phyloP scores from a whole-genome alignment of 2,113 vertebrate species.

The Aphelocoma coerulescens region DNA sequence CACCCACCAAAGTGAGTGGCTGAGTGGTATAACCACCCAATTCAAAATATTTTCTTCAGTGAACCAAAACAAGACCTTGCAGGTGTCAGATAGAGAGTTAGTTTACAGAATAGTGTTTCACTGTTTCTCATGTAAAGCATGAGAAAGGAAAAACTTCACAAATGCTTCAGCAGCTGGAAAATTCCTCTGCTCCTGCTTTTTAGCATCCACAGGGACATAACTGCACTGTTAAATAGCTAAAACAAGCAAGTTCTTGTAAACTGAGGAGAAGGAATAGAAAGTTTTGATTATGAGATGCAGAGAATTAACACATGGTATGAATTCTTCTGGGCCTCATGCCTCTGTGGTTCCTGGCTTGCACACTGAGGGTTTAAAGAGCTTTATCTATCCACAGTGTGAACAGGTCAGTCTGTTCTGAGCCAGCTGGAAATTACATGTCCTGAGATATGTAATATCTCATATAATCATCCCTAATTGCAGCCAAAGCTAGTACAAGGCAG shows the following conservation, averaged over 20 bases:
- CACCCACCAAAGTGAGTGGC: too few relatives aligned
- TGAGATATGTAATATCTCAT: not conserved
- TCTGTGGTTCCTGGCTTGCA: not conserved
- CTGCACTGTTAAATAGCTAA: not conserved
- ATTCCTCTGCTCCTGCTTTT: too few relatives aligned
- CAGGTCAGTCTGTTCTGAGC: not conserved
- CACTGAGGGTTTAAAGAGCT: not conserved
- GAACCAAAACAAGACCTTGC: too few relatives aligned
- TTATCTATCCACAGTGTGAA: not conserved
- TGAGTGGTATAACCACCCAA: too few relatives aligned
- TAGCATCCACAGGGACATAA: not conserved
- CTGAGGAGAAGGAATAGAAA: not conserved
- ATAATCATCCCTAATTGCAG: not conserved
- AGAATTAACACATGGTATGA: not conserved
- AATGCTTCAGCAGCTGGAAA: too few relatives aligned
- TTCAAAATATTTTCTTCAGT: too few relatives aligned
- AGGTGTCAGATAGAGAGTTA: too few relatives aligned
- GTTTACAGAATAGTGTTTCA: too few relatives aligned
- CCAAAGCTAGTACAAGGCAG: not conserved
- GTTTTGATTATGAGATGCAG: not conserved
- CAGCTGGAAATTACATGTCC: not conserved
- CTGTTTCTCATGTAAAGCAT: too few relatives aligned
- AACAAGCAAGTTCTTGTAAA: not conserved
- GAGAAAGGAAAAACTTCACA: too few relatives aligned
- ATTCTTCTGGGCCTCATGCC: not conserved